phyloP scores from a whole-genome alignment of 2,888 invertebrate genomes.

The Sinelater perroti region DNA sequence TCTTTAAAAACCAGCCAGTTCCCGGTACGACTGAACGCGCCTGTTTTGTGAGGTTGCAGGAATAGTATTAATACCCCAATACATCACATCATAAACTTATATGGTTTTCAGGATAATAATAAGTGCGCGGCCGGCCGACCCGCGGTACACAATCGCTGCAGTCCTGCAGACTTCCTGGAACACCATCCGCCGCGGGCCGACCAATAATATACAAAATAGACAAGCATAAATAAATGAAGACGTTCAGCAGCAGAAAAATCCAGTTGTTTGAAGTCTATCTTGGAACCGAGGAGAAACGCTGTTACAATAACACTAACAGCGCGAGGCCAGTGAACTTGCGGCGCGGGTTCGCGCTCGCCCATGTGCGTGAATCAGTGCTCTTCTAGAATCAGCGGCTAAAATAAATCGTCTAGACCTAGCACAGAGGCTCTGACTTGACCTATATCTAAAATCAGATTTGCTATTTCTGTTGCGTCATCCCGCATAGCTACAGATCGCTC shows the following conservation, averaged over 20 bases:
- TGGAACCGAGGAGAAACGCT: conserved; percentile 23
- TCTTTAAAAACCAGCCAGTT: no score
- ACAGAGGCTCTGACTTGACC: conserved; percentile 42
- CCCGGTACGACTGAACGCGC: no score
- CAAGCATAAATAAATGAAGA: conserved; percentile 34
- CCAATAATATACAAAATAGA: conserved; percentile 35
- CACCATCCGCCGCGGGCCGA: no score
- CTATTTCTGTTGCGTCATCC: conserved; percentile 44
- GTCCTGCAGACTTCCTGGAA: no score
- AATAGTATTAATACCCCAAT: no score
- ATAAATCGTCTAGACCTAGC: conserved; percentile 45
- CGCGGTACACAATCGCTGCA: no score
- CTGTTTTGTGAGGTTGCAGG: no score
- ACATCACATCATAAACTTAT: no score
- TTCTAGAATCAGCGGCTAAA: conserved; percentile 40
- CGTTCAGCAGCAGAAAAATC: conserved; percentile 28
- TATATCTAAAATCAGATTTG: conserved; percentile 44
- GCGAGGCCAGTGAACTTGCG: conserved; percentile 37
- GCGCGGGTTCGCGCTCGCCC: conserved; percentile 24
- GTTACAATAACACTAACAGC: conserved; percentile 37
- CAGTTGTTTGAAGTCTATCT: conserved; percentile 31
- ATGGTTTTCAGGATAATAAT: no score
- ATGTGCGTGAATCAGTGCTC: conserved; percentile 29
- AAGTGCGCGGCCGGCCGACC: no score
- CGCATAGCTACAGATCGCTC: conserved; percentile 31